phyloP scores from a whole-genome alignment of 1,140 invertebrate genomes.

The Heliothis virescens region DNA sequence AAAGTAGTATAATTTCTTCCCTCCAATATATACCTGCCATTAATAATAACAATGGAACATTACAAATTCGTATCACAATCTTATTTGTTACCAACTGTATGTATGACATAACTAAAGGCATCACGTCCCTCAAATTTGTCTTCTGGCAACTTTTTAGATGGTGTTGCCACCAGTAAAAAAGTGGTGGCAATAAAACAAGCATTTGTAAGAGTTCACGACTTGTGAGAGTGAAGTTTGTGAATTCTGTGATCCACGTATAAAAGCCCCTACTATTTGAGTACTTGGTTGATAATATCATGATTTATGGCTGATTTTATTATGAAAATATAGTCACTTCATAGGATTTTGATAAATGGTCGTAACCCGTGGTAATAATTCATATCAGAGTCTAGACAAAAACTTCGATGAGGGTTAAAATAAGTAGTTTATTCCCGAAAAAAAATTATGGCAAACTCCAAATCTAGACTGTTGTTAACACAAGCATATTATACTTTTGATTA shows the following conservation, averaged over 20 bases:
- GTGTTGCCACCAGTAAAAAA: conserved; percentile 60
- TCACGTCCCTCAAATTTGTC: conserved; percentile 68
- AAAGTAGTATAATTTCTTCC: neutral
- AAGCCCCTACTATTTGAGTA: conserved; percentile 27
- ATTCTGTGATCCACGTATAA: conserved; percentile 48
- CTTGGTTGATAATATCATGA: neutral
- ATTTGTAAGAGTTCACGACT: conserved; percentile 63
- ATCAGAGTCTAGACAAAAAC: too few relatives aligned
- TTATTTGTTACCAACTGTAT: conserved; percentile 42
- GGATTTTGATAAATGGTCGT: too few relatives aligned
- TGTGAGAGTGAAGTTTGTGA: conserved; percentile 58
- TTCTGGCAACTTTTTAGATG: conserved; percentile 60
- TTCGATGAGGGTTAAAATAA: too few relatives aligned
- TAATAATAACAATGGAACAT: conserved; percentile 22
- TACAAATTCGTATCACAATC: conserved; percentile 29
- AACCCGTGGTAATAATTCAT: too few relatives aligned
- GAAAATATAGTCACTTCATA: too few relatives aligned
- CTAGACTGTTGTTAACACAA: neutral
- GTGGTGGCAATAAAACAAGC: conserved; percentile 63
- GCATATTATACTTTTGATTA: too few relatives aligned
- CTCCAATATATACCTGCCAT: neutral
- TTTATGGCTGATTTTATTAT: neutral
- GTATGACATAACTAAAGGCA: conserved; percentile 58
- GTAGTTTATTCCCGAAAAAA: too few relatives aligned
- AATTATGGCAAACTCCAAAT: neutral